Evolutionary conservation across 2,797 vertebrate species (phyloP), one percentile per base, ranked within the genome.

Genomic region (Rhinatrema bivittatum): DNA sequence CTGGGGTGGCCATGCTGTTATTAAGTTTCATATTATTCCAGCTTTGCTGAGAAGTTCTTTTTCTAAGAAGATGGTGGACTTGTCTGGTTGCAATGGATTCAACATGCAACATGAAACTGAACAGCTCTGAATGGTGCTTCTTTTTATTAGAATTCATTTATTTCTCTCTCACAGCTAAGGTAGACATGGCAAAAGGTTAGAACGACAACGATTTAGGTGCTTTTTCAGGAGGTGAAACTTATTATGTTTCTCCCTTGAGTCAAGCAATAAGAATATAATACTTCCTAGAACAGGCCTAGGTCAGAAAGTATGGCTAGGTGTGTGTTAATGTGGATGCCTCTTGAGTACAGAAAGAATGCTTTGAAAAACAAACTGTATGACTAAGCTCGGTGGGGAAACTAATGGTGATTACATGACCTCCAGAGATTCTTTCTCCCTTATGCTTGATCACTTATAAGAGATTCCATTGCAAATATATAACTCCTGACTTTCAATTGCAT

Each of bases 281-380:
- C 57, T 66, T 64, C 57, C 62, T 60, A 57, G 25, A 57, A 62
- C 38, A 53, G 34, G 29, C 22, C 20, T 17, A 31, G 48, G 52
- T 62, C 60, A 64, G 34, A 24, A 35, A 53, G 20, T 27, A 5
- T 11, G 24, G 38, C 34, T 25, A n/a, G n/a, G 33, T 29, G 24
- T 20, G n/a, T 11, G 15, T 53, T 51, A 32, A 0, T 16, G 30
- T 39, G 40, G 66, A 68, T 8, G 21, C 6, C 3, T 38, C 27
- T 17, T 7, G 17, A 57, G 34, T 5, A 7, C 17, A 30, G 10
- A 14, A 50, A 22, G 50, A 48, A 31, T 47, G 46, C 10, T 47
- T 60, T 47, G 15, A 56, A 53, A 36, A 55, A 57, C n/a, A 58
- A 63, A 40, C 23, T 29, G 5, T 9, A 3, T 24, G 16, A 24